Evolutionary conservation across 2,113 vertebrate genomes (phyloP), one percentile per base, ranked within the genome.

Genomic region (Hepsetus odoe): DNA sequence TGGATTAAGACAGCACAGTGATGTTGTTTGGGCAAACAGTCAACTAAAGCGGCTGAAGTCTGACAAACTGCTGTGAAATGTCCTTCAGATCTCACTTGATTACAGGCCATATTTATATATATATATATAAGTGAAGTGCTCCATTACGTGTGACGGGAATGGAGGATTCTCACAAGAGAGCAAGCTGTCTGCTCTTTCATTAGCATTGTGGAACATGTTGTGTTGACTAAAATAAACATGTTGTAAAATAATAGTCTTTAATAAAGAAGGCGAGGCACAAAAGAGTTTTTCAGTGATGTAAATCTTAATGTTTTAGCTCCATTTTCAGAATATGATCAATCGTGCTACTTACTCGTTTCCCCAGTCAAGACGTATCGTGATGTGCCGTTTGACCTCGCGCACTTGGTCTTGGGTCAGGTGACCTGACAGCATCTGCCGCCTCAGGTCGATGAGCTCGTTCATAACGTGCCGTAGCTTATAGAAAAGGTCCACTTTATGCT

Each of bases 401-500:
- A 95, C 92, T 92, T 99, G 97, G 85, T 99, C 97, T 85, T 97
- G 96, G 0, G 97, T 98, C 88, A 99, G 94, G 91, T 98, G 98
- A 73, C 96, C 96, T 0, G 96, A 97, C 35, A 97, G 90, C 77
- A 99, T 93, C 90, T 99, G 98, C 85, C 96, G 89, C 67, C 97
- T 94, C 28, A 99, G 94, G 91, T 99, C 97, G 87, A 99, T 96
- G 87, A 99, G 94, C 88, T 99, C 98, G 71, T 95, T 95, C 98
- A 99, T 99, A 85, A 99, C 97, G 82, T 99, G 98, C 24, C 97
- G 96, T 16, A 99, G 93, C 65, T 99, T 99, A 93, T 97, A 99
- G 94, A 99, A 99, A 81, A 99, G 93, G 90, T 99, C 98, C 73
- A 99, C 95, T 85, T 97, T 98, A 87, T 98, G 96, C 88, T 96